Evolutionary conservation across 1,140 invertebrate species (phyloP).

Genomic region (Pseudobourletiella spinata): DNA sequence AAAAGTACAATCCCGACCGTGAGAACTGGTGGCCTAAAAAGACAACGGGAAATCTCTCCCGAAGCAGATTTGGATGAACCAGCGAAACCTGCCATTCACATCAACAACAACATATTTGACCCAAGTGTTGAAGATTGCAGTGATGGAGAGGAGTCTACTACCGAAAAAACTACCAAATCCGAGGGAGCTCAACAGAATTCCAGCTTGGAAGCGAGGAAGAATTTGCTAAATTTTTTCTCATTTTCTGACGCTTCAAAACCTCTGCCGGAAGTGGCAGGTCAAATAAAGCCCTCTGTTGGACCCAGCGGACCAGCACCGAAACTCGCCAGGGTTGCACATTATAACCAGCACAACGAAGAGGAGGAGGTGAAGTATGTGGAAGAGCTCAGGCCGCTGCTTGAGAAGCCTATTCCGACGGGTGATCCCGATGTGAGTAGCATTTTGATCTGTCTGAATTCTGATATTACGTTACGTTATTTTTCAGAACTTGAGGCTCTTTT

Average conservation of each 20-base stretch:
- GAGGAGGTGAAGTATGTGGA: constrained; percentile 17
- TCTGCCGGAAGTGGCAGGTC: not conserved
- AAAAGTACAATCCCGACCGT: too few relatives aligned
- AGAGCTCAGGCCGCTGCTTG: not conserved
- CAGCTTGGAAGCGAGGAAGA: too few relatives aligned
- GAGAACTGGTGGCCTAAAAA: too few relatives aligned
- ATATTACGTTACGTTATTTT: not conserved
- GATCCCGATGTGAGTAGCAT: constrained; percentile 2
- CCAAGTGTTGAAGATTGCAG: too few relatives aligned
- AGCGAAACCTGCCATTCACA: too few relatives aligned
- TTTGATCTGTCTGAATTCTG: not conserved
- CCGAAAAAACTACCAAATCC: too few relatives aligned
- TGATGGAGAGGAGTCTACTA: too few relatives aligned
- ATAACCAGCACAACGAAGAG: constrained; percentile 12
- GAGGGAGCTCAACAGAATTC: too few relatives aligned
- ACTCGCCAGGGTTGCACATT: constrained; percentile 21
- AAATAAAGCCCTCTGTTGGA: not conserved
- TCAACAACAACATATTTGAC: too few relatives aligned
- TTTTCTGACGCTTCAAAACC: not conserved
- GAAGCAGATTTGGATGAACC: too few relatives aligned
- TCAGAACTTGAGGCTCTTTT: not conserved
- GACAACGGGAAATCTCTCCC: too few relatives aligned
- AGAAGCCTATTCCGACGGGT: not conserved
- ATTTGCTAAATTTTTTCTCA: not conserved
- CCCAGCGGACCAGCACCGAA: constrained; percentile 6